Evolutionary conservation across 1,140 invertebrate species (phyloP), one percentile per base, ranked within the genome.

Genomic region (Cardiocondyla obscurior): DNA sequence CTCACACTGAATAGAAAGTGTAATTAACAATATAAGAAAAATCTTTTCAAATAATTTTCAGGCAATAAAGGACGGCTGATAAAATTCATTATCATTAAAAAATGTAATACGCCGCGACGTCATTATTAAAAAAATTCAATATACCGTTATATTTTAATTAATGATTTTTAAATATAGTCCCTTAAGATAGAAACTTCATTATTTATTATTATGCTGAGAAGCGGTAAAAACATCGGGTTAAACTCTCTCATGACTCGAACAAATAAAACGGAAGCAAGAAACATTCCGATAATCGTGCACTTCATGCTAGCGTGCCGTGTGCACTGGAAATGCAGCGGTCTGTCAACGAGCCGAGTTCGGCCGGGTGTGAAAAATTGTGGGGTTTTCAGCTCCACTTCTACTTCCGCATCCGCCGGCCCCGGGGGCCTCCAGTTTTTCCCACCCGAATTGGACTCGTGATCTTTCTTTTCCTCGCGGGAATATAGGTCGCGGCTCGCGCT

Each of bases 301-400:
- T 67, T 30, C 7, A 22, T 25, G 49, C 22, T 36, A 25, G 33
- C 60, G 28, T 77, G 39, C 30, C 36, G 6, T 25, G 30, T 33
- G 30, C 44, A 33, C 25, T 69, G 62, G 46, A 79, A 79, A 69
- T 30, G 60, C 62, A 53, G 62, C 33, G 74, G 30, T 28, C 22
- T 77, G 74, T 77, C 74, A 67, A 77, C 60, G 46, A 69, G 46
- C 30, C 25, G 62, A 55, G 19, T 12, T 22, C 46, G 36, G 25
- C 25, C 33, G 74, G 36, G 62, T 69, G 74, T 69, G 62, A 79
- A 79, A 69, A 79, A 53, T 69, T 55, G 22, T 62, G 12, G 33
- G 22, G 25, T 53, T 79, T 76, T 69, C 60, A 53, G 62, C 74
- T 77, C 73, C 22, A 39, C 60, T 77, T 65, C 60, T 77, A 77